Evolutionary conservation across 2,797 vertebrate species (phyloP).

Genomic region (Bradypus variegatus): DNA sequence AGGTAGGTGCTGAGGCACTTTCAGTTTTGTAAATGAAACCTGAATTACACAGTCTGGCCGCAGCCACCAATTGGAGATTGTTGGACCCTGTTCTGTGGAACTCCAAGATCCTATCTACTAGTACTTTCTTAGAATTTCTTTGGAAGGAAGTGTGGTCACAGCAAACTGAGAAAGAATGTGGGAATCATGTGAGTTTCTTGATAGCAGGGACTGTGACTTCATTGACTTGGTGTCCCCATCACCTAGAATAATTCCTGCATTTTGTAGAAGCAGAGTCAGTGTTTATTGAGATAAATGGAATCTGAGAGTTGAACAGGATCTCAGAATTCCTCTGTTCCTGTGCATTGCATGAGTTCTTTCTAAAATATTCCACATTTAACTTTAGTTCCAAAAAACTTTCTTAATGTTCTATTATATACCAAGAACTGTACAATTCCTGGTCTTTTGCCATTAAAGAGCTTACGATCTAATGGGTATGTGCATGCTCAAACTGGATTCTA

Average conservation of each 20-base stretch:
- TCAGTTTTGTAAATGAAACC: constrained; percentile 40
- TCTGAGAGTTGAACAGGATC: constrained; percentile 1
- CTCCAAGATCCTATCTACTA: background rate
- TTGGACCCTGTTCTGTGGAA: background rate
- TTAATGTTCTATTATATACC: background rate
- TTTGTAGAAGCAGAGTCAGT: background rate
- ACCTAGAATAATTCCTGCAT: background rate
- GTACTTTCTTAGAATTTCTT: constrained; percentile 29
- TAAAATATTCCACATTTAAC: background rate
- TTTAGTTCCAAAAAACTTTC: background rate
- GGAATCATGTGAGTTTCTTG: constrained; percentile 16
- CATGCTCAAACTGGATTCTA: constrained; percentile 38
- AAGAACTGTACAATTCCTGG: constrained; percentile 10
- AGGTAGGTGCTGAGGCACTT: background rate
- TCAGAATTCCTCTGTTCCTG: background rate
- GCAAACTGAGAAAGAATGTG: background rate
- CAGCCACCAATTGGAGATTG: constrained; percentile 14
- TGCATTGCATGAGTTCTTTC: background rate
- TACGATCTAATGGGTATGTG: background rate
- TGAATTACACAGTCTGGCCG: constrained; percentile 1
- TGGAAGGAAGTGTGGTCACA: constrained; percentile 24
- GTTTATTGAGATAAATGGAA: constrained; percentile 22
- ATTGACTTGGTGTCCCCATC: background rate
- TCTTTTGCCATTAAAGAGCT: constrained; percentile 27
- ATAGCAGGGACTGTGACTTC: constrained; percentile 1